Percentiles rank a stretch among this genome's conserved stretches.
phyloP scores from a whole-genome alignment of 1,140 invertebrate species.

The Bombus impatiens region DNA sequence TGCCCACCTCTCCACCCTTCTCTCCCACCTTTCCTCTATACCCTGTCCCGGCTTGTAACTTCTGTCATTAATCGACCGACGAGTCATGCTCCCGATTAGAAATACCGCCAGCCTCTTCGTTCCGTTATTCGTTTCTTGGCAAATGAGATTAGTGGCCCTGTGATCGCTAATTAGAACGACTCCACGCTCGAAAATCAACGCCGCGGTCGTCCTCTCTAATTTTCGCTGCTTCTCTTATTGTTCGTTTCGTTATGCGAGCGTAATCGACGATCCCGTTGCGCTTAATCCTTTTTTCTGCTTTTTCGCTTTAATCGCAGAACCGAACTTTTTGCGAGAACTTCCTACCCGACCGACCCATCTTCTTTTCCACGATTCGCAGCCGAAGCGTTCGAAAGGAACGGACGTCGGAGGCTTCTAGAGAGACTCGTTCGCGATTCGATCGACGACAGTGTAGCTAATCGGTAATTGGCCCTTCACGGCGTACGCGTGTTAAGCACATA shows the following conservation, averaged over 20 bases:
- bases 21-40: not conserved
- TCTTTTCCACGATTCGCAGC: not conserved
- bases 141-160: constrained; percentile 62
- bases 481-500: constrained; percentile 71
- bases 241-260: constrained; percentile 1
- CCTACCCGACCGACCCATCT: not conserved
- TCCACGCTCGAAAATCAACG: constrained; percentile 23
- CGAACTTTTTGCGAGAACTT: not conserved
- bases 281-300: not conserved
- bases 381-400: not conserved
- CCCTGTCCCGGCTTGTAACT: constrained; percentile 44
- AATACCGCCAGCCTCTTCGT: constrained; percentile 53
- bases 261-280: not conserved
- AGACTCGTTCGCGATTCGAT: constrained; percentile 61
- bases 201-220: constrained; percentile 28
- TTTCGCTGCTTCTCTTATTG: constrained; percentile 14
- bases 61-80: constrained; percentile 69
- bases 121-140: constrained; percentile 59
- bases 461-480: constrained; percentile 73
- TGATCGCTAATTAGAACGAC: constrained; percentile 58
- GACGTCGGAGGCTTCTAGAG: not conserved
- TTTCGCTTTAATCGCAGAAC: not conserved
- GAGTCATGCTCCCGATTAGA: constrained; percentile 70
- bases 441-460: constrained; percentile 74
- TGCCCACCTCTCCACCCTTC: not conserved